Base-by-base conservation (phyloP, 2,888 invertebrate species). In the Frankliniella intonsa region DNA sequence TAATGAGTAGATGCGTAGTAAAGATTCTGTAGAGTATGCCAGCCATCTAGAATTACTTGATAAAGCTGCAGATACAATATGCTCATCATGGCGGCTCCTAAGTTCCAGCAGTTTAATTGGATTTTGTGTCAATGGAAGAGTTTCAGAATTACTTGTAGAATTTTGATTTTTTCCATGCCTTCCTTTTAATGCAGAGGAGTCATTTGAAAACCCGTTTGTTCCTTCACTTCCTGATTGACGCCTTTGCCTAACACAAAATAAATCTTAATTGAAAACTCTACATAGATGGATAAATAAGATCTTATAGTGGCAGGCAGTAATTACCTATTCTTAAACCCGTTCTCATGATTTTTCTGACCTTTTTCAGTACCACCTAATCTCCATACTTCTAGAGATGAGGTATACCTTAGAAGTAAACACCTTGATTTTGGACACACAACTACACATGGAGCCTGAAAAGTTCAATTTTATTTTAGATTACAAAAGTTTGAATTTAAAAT, bases 41-140 rank as follows among this genome's bases (percentile, higher is more conserved):
- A 97, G 89, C 88, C 92, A 92, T 83, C 91, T 90, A 0, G 93
- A 94, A 86, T 93, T 90, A 3, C 91, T 90, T 8, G 95, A 94
- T 10, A 96, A 88, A 17, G 92, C 91, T 84, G 92, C 92, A 84
- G 93, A 93, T 10, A 92, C 88, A 50, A 97, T 92, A n/a, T 90
- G 90, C 85, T 93, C 93, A 3, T 90, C 90, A 17, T 90, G 88
- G 85, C 92, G 91, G 9, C 93, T 91, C 84, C 92, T 91, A 51
- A 97, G 87, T 83, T 93, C 90, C 2, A 95, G 87, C 62, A 96
- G 87, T 86, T 94, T 94, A 69, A 92, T 88, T 0, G 94, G 93
- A 83, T 91, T 90, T 14, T 90, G 80, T 22, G 38, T 38, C 38
- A 38, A 12, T 14, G 12, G 10, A 14, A 55, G 14, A 0, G 14